Evolutionary conservation across 2,797 vertebrate genomes (phyloP).

Genomic region (Melanotaenia boesemani): DNA sequence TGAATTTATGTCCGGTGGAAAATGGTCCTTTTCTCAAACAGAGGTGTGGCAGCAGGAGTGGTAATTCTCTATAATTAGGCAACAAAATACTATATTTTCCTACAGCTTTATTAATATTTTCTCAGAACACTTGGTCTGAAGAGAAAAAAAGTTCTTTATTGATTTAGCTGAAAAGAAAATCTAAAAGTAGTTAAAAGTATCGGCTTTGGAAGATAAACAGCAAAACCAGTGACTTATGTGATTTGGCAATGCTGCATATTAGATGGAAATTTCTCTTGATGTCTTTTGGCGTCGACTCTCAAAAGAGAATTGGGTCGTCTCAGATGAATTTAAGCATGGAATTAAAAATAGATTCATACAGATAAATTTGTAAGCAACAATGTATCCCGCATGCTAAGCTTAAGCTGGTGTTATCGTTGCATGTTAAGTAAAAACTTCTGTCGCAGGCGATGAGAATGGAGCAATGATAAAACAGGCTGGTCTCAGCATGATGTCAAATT

Average conservation of each 20-base stretch:
- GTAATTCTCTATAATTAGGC: constrained; percentile 17
- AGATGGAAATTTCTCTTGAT: constrained; percentile 46
- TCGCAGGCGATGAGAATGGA: constrained; percentile 27
- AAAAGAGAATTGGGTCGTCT: constrained; percentile 65
- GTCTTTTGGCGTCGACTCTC: constrained; percentile 37
- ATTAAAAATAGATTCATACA: constrained; percentile 54
- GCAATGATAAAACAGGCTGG: constrained; percentile 46
- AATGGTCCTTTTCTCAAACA: constrained; percentile 36
- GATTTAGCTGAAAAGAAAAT: constrained; percentile 7
- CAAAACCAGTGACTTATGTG: constrained; percentile 28
- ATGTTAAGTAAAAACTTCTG: constrained; percentile 28
- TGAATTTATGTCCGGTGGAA: constrained; percentile 47
- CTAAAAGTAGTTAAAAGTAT: constrained; percentile 15
- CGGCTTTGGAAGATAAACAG: constrained; percentile 25
- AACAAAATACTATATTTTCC: neutral
- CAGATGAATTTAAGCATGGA: constrained; percentile 42
- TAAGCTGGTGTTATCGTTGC: constrained; percentile 30
- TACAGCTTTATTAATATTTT: constrained; percentile 11
- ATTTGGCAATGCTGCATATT: constrained; percentile 47
- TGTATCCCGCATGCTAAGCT: constrained; percentile 22
- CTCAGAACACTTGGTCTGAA: neutral
- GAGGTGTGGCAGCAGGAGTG: constrained; percentile 23
- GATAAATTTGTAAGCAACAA: constrained; percentile 45
- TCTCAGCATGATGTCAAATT: constrained; percentile 43
- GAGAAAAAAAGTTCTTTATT: constrained; percentile 7